phyloP scores from a whole-genome alignment of 2,797 vertebrate species.

The Meriones psammophilus region DNA sequence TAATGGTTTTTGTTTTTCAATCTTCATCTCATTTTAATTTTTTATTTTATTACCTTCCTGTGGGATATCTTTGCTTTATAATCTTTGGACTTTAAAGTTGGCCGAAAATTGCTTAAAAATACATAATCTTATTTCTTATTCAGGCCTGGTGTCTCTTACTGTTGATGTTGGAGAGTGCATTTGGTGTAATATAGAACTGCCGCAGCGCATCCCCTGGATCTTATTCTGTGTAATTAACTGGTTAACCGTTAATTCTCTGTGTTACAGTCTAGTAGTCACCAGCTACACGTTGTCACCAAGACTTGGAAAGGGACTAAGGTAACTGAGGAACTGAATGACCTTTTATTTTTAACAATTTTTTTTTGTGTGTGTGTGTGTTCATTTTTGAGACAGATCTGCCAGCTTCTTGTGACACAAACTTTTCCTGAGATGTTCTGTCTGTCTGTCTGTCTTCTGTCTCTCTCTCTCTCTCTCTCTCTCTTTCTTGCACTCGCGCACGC shows the following conservation, averaged over 20 bases:
- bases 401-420: background rate
- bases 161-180: background rate
- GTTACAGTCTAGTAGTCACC: background rate
- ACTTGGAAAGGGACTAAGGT: background rate
- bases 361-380: background rate
- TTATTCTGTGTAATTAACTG: background rate
- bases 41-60: background rate
- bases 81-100: background rate
- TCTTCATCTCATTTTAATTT: background rate
- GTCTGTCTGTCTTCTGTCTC: no score
- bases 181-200: constrained; percentile 27
- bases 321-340: background rate
- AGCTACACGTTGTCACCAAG: background rate
- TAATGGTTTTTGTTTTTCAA: background rate
- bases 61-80: constrained; percentile 24
- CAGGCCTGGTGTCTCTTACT: background rate
- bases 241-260: constrained; percentile 34
- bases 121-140: constrained; percentile 17
- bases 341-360: constrained; percentile 57
- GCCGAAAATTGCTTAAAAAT: constrained; percentile 35
- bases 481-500: no score
- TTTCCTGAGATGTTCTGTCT: background rate
- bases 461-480: no score
- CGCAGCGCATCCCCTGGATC: background rate
- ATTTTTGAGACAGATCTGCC: background rate